Base-by-base conservation (phyloP, 2,113 vertebrate genomes). In the Actenoides lindsayi region DNA sequence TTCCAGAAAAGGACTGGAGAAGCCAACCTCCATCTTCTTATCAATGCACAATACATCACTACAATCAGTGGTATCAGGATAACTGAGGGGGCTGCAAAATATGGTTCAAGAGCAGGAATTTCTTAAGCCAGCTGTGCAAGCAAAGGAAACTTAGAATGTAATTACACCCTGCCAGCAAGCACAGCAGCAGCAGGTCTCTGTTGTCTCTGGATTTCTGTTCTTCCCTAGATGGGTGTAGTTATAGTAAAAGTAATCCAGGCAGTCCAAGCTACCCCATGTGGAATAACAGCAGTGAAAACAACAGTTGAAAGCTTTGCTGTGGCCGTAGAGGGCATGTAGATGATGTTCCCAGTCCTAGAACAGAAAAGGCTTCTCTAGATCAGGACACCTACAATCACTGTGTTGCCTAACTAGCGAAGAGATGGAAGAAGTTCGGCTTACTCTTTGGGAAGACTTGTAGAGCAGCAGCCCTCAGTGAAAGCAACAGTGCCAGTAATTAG, bases 271-370 rank as follows among this genome's bases (percentile, higher is more conserved):
- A 63, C 23, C 10, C 48, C 23, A 54, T 4, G 4, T 50, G 46
- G 93, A 94, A 77, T 21, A 88, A 53, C 11, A 81, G 41, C 83
- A 79, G 18, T 62, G 67, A 62, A 76, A 83, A 67, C 59, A 93
- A 35, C 13, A 73, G 39, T 30, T 73, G 48, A 75, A 87, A 87
- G 53, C 28, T 87, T 82, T 83, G 53, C 31, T 1, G 0, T 14
- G 50, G 39, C 11, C 0, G 0, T 67, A 41, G 1, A 0, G 41
- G 33, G 6, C 33, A 84, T 65, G 6, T 23, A 89, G 76, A 60
- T 63, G 33, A 57, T 56, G 39, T 37, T 95, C 20, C 18, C 16
- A 27, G 37, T 28, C 42, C 31, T 70, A 77, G 56, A 96, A 59
- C 14, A 63, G 25, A 11, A 83, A 41, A 91, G 37, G 27, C 9